Evolutionary conservation across 2,888 invertebrate species (phyloP).

Genomic region (Rhingia rostrata): DNA sequence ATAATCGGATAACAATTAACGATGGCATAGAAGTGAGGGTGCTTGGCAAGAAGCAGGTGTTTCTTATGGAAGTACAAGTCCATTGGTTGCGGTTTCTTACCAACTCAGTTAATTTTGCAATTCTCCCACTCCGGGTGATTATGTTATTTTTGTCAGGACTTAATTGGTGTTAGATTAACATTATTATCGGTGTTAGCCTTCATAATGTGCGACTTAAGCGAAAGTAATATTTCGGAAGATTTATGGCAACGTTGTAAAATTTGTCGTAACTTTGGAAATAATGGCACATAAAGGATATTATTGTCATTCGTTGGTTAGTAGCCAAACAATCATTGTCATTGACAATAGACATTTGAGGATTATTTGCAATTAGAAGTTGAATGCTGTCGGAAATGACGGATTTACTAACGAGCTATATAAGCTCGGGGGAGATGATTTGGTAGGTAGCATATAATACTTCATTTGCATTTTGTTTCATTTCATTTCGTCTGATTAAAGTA

Average conservation of each 20-base stretch:
- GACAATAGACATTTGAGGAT: too few species aligned
- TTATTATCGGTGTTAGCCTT: conserved; percentile 51
- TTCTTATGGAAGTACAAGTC: conserved; percentile 36
- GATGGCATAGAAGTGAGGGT: conserved; percentile 31
- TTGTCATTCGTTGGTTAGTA: too few species aligned
- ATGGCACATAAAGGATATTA: conserved; percentile 55
- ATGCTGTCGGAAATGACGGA: too few species aligned
- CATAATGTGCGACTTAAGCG: conserved; percentile 48
- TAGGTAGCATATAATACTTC: too few species aligned
- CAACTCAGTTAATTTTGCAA: conserved; percentile 41
- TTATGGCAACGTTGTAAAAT: conserved; percentile 51
- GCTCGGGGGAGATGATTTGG: too few species aligned
- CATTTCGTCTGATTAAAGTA: too few species aligned
- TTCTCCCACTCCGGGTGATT: conserved; percentile 25
- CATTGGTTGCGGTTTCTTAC: conserved; percentile 34
- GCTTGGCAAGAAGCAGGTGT: neutral
- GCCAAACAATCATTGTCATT: too few species aligned
- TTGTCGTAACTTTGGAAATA: conserved; percentile 45
- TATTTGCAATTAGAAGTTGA: too few species aligned
- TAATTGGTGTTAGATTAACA: conserved; percentile 52
- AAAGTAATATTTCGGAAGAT: conserved; percentile 2
- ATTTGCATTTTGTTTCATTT: too few species aligned
- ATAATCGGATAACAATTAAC: conserved; percentile 72
- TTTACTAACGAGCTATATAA: too few species aligned
- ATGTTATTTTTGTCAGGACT: conserved; percentile 38